Evolutionary conservation across 2,888 invertebrate species (phyloP).

Genomic region (Acrobasis suavella): DNA sequence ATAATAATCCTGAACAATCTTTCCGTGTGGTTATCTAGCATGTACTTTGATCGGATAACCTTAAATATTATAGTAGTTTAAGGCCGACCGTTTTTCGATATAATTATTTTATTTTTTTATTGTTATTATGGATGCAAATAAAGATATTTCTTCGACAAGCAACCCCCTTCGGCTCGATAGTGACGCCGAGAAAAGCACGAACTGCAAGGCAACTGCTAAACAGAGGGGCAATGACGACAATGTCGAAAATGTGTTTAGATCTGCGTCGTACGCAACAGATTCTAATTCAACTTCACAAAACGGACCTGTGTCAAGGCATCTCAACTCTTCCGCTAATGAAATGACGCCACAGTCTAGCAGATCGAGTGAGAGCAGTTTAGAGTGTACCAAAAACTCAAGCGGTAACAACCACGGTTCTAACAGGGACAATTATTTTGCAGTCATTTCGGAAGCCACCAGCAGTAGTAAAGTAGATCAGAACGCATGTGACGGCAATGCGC

Average conservation of each 20-base stretch:
- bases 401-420: conserved; percentile 42
- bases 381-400: conserved; percentile 40
- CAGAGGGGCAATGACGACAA: conserved; percentile 51
- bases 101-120: conserved; percentile 45
- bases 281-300: conserved; percentile 53
- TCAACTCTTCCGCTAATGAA: conserved; percentile 47
- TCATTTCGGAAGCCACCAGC: conserved; percentile 45
- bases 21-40: background rate
- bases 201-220: conserved; percentile 45
- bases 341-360: conserved; percentile 40
- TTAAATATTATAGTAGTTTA: conserved; percentile 59
- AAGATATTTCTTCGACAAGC: conserved; percentile 53
- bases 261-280: conserved; percentile 54
- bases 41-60: conserved; percentile 44
- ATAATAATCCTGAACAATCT: conserved; percentile 5
- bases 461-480: conserved; percentile 49
- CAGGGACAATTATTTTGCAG: conserved; percentile 43
- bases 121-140: conserved; percentile 69
- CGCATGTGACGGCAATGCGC: conserved; percentile 48
- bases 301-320: conserved; percentile 47
- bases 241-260: conserved; percentile 60
- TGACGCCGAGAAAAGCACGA: conserved; percentile 53
- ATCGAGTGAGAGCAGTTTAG: conserved; percentile 41
- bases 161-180: conserved; percentile 52
- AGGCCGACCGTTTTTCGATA: conserved; percentile 57